Base-by-base conservation (phyloP, 2,113 vertebrate genomes). In the Gnathonemus echidnorhynchus region DNA sequence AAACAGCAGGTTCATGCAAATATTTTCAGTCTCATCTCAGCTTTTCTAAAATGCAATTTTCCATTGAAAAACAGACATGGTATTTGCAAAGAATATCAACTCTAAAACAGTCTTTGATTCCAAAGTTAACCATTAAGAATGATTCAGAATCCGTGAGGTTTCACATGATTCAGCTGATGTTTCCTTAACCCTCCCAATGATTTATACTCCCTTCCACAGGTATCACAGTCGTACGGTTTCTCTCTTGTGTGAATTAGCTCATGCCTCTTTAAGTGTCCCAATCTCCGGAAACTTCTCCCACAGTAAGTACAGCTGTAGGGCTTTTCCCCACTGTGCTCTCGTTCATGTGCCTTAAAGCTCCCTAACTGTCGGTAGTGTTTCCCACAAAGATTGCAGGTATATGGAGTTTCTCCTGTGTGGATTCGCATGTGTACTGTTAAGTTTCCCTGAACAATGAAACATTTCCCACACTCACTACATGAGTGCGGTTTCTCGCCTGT, bases 361-460 rank as follows among this genome's bases (percentile, higher is more conserved):
- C 80, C 80, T 84, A 84, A 84, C 80, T 84, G 77, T 42, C 39
- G 19, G 17, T 84, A 84, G 15, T 19, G 35, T 84, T 84, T 84
- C 17, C 80, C 80, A 45, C 80, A 84, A 42, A 45, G 35, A 45
- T 24, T 39, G 42, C 80, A 84, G 19, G 80, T 46, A 17, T 84
- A 84, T 46, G 80, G 80, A 24, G 80, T 84, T 45, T 84, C 80
- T 19, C 80, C 80, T 46, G 39, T 84, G 42, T 84, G 80, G 42
- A 84, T 84, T 84, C 80, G 35, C 80, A 84, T 84, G 39, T 84
- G 80, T 3, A 84, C 80, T 46, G 80, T 84, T 46, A 84, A 84
- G 80, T 84, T 84, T 84, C 80, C 80, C 6, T 84, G 80, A 21
- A 84, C 39, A 84, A 84, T 45, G 77, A 83, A 83, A 83, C 39